These are phyloP conservation scores for Dinoponera quadriceps DNA, from an alignment of 1,140 invertebrate genomes.

Conservation along the genomic window DNA sequence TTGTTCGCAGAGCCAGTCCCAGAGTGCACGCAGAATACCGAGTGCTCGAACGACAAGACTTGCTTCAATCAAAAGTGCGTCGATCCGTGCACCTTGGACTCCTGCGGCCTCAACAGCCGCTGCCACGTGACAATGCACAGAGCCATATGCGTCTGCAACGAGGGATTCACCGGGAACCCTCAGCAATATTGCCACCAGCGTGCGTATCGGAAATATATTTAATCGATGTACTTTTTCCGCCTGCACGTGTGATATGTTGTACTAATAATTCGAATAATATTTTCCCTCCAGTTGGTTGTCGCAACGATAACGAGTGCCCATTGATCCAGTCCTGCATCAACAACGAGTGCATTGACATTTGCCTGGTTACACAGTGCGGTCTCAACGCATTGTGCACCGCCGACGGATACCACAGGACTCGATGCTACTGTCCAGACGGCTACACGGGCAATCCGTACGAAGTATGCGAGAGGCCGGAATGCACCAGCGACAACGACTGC, in stretches of 20 bases:
- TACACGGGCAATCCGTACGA: constrained; percentile 92
- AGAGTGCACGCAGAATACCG: constrained; percentile 92
- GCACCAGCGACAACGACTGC: constrained; percentile 90
- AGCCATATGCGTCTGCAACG: constrained; percentile 93
- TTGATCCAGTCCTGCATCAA: constrained; percentile 94
- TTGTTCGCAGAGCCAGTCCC: constrained; percentile 86
- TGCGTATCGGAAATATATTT: constrained; percentile 80
- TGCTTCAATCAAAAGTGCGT: constrained; percentile 92
- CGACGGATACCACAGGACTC: constrained; percentile 89
- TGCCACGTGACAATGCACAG: constrained; percentile 93
- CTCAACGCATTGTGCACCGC: constrained; percentile 91
- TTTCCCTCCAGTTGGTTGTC: constrained; percentile 90
- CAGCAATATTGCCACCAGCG: constrained; percentile 91
- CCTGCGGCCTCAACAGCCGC: constrained; percentile 93
- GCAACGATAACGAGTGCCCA: constrained; percentile 93
- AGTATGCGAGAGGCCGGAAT: constrained; percentile 92
- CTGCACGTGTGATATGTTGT: too few relatives aligned
- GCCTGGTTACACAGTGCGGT: constrained; percentile 93
- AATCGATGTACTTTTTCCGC: constrained; percentile 1
- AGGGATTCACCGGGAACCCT: constrained; percentile 94
- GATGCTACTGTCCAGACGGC: constrained; percentile 92
- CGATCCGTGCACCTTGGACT: constrained; percentile 90
- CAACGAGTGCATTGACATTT: constrained; percentile 93
- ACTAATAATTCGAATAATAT: not conserved
- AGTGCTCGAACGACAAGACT: constrained; percentile 94